These are phyloP conservation scores for Drosophila mulleri DNA, from an alignment of 2,888 invertebrate genomes.

Conservation along the genomic window DNA sequence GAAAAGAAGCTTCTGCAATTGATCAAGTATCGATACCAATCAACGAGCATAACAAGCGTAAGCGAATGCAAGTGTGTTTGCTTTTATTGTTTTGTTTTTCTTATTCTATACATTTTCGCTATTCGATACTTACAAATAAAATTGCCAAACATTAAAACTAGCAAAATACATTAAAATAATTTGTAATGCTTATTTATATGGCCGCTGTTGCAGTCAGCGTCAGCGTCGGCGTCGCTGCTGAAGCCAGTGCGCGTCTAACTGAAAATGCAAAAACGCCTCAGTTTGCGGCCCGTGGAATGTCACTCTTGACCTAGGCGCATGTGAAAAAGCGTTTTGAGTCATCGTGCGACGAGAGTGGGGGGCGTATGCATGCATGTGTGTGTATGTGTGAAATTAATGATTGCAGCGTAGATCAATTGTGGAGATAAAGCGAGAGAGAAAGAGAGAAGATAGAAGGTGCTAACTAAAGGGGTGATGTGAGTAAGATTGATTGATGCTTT, in stretches of 20 bases:
- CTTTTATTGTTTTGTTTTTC: no score
- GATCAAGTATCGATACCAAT: background rate
- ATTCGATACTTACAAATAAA: background rate
- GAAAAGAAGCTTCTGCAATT: background rate
- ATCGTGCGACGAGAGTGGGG: slow-evolving; percentile 19
- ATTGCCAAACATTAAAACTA: background rate
- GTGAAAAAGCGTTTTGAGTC: slow-evolving; percentile 64
- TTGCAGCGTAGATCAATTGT: slow-evolving; percentile 35
- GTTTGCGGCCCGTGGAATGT: slow-evolving; percentile 41
- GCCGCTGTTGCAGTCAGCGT: slow-evolving; percentile 1
- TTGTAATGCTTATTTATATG: slow-evolving; percentile 1
- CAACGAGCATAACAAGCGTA: background rate
- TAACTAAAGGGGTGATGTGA: slow-evolving; percentile 50
- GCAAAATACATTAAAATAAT: background rate
- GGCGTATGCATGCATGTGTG: background rate
- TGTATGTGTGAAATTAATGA: slow-evolving; percentile 26
- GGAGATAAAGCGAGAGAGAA: slow-evolving; percentile 17
- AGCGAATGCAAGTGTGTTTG: no score
- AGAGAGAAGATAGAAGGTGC: slow-evolving; percentile 52
- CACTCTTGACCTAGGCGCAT: slow-evolving; percentile 71
- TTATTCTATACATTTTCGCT: no score
- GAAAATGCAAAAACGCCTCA: slow-evolving; percentile 32
- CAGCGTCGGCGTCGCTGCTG: background rate
- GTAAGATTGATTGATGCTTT: slow-evolving; percentile 66
- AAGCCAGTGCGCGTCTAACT: slow-evolving; percentile 19